Conservation (phyloP, 1,140 invertebrate species). For the Drosophila hydei region DNA sequence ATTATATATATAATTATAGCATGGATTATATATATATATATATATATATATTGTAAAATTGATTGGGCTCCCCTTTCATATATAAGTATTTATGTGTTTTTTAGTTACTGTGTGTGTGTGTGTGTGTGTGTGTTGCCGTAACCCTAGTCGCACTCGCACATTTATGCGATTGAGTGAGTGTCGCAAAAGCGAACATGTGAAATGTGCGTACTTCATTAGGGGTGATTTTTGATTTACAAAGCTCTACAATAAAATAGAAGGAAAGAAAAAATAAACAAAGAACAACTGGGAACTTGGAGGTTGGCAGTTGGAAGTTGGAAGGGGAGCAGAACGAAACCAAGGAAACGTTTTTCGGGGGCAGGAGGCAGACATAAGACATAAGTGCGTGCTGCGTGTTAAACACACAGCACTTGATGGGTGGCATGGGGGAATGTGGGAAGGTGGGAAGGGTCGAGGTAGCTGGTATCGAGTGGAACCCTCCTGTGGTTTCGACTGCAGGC, state of each 20-base stretch:
- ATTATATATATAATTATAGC: too few species aligned
- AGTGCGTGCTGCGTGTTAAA: constrained; percentile 38
- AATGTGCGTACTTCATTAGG: constrained; percentile 58
- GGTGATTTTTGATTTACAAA: constrained; percentile 56
- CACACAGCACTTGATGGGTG: constrained; percentile 1
- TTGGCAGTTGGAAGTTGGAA: constrained; percentile 24
- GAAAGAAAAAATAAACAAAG: constrained; percentile 44
- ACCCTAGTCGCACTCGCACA: constrained; percentile 27
- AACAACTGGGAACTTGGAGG: constrained; percentile 27
- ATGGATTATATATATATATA: too few species aligned
- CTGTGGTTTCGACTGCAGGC: neutral
- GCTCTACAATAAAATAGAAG: constrained; percentile 29
- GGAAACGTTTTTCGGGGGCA: constrained; percentile 16
- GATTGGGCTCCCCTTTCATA: too few species aligned
- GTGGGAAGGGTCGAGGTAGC: neutral
- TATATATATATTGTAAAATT: too few species aligned
- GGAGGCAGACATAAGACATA: constrained; percentile 28
- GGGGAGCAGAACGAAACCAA: constrained; percentile 32
- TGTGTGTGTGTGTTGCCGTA: constrained; percentile 24
- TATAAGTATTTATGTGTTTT: neutral
- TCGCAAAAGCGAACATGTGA: constrained; percentile 43
- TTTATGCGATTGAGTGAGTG: constrained; percentile 21
- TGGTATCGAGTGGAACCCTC: neutral
- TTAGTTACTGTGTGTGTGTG: too few species aligned
- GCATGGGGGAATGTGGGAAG: neutral